These are phyloP conservation scores for Irena cyanogastra DNA, from an alignment of 2,113 vertebrate species.

Conservation along the genomic window DNA sequence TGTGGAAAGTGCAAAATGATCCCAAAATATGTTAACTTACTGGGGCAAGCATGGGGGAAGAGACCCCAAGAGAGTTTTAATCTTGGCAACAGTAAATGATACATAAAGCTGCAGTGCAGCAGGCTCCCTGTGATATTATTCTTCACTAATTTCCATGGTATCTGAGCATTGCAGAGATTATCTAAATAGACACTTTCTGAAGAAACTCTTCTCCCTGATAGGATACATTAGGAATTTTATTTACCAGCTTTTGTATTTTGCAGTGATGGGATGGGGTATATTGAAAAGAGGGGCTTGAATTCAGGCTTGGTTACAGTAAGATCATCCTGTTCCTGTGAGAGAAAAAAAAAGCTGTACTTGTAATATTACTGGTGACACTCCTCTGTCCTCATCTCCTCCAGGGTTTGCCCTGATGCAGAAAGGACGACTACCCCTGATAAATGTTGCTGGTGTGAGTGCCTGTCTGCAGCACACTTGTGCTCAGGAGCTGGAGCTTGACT, in stretches of 20 bases:
- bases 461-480: not conserved
- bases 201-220: not conserved
- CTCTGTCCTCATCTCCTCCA: not conserved
- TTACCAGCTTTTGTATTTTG: not conserved
- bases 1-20: not conserved
- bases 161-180: not conserved
- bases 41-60: not conserved
- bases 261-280: not conserved
- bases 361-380: not conserved
- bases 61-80: not conserved
- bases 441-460: not conserved
- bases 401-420: not conserved
- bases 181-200: not conserved
- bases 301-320: not conserved
- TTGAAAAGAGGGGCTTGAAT: not conserved
- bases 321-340: rapidly evolving
- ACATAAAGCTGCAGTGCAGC: not conserved
- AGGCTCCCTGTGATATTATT: not conserved
- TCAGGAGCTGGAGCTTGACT: not conserved
- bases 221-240: not conserved
- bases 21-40: not conserved
- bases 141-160: conserved; percentile 21
- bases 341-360: not conserved
- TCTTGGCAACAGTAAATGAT: not conserved
- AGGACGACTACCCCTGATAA: not conserved